These are phyloP conservation scores for Idaea dimidiata DNA, from an alignment of 2,888 invertebrate species.

Conservation along the genomic window DNA sequence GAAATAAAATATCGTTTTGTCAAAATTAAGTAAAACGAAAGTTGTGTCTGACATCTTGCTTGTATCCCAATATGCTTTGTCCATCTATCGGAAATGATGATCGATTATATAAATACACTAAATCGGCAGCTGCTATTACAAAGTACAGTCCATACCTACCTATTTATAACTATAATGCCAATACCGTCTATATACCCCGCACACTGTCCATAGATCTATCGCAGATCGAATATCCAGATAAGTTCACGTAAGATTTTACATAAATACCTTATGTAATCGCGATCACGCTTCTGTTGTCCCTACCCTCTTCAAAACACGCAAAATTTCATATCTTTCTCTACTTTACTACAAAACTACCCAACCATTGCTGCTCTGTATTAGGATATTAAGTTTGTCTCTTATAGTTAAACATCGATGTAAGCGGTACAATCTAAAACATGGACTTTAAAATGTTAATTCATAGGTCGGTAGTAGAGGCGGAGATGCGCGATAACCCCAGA, in stretches of 20 bases:
- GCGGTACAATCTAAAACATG: conserved; percentile 7
- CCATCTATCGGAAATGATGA: background rate
- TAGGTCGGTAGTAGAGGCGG: conserved; percentile 37
- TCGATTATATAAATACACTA: conserved; percentile 2
- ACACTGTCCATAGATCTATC: conserved; percentile 38
- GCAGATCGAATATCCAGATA: conserved; percentile 40
- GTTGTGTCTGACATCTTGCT: background rate
- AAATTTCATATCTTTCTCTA: conserved; percentile 8
- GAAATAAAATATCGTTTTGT: background rate
- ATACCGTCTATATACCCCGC: conserved; percentile 29
- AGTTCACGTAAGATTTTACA: conserved; percentile 54
- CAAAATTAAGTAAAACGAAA: background rate
- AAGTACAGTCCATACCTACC: conserved; percentile 18
- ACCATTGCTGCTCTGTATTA: conserved; percentile 29
- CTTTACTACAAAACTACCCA: conserved; percentile 4
- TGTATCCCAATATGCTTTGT: background rate
- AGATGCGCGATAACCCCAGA: conserved; percentile 71
- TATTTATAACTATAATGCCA: conserved; percentile 29
- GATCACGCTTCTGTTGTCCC: conserved; percentile 56
- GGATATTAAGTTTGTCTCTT: background rate
- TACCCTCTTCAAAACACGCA: conserved; percentile 24
- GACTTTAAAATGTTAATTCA: conserved; percentile 18
- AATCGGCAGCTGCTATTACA: conserved; percentile 11
- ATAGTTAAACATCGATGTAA: conserved; percentile 31
- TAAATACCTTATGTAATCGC: conserved; percentile 66